A percentile compares a stretch with the other conserved stretches of the same genome.
phyloP scores from a whole-genome alignment of 2,888 invertebrate species.

The Phrixothrix hirtus region DNA sequence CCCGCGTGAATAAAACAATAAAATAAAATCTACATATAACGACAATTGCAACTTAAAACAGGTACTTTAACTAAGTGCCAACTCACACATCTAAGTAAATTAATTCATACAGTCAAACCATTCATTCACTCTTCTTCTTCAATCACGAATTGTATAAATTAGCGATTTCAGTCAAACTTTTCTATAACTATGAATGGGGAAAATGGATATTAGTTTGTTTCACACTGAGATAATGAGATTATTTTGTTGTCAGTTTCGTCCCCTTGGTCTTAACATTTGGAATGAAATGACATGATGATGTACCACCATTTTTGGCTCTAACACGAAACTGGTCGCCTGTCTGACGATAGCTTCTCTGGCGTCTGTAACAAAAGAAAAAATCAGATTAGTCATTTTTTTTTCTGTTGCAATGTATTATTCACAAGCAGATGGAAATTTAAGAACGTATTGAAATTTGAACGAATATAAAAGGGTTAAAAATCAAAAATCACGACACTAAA shows the following conservation, averaged over 20 bases:
- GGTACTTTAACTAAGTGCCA: constrained; percentile 52
- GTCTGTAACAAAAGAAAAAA: constrained; percentile 62
- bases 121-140: constrained; percentile 15
- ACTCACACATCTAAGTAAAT: constrained; percentile 40
- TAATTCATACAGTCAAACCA: constrained; percentile 13
- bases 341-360: constrained; percentile 66
- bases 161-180: constrained; percentile 43
- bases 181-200: constrained; percentile 26
- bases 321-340: constrained; percentile 59
- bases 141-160: constrained; percentile 39
- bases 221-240: no score
- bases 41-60: constrained; percentile 57
- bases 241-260: no score
- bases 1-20: constrained; percentile 45
- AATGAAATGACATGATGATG: constrained; percentile 34
- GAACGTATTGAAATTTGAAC: not conserved
- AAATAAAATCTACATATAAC: constrained; percentile 49
- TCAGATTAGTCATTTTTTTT: not conserved
- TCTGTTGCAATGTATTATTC: not conserved
- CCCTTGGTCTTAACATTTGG: constrained; percentile 23
- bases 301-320: constrained; percentile 35
- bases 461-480: constrained; percentile 16
- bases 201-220: constrained; percentile 12
- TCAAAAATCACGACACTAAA: constrained; percentile 16
- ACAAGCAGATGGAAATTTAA: not conserved